Evolutionary conservation across 2,888 invertebrate species (phyloP).

Genomic region (Plutella xylostella): DNA sequence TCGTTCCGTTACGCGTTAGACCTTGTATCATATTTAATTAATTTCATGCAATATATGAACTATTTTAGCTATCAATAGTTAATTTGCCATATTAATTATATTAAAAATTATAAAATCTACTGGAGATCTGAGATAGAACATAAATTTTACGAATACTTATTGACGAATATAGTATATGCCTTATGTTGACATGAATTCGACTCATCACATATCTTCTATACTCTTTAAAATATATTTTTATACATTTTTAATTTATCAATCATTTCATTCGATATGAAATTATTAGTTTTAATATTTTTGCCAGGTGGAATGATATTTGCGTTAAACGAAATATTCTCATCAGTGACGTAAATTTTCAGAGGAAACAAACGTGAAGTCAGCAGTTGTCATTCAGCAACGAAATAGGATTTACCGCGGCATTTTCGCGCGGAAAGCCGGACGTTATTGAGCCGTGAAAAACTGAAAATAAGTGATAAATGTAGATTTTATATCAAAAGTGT

Average conservation of each 20-base stretch:
- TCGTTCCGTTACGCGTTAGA: neutral
- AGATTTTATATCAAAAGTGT: no score
- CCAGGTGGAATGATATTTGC: neutral
- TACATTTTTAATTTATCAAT: neutral
- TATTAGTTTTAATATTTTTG: neutral
- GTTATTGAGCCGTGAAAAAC: slow-evolving; percentile 67
- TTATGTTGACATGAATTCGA: no score
- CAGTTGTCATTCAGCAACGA: slow-evolving; percentile 34
- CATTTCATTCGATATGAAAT: neutral
- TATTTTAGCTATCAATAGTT: no score
- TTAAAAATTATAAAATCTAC: no score
- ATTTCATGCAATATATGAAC: no score
- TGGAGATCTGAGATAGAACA: no score
- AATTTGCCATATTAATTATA: no score
- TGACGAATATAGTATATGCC: no score
- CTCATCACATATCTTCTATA: no score
- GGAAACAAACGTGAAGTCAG: slow-evolving; percentile 66
- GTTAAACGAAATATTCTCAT: neutral
- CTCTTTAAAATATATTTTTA: no score
- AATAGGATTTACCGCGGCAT: slow-evolving; percentile 66
- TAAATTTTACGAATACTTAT: no score
- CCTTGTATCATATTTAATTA: neutral
- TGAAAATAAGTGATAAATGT: no score
- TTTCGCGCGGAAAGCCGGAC: slow-evolving; percentile 71
- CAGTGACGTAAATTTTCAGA: slow-evolving; percentile 36